Evolutionary conservation across 2,888 invertebrate genomes (phyloP), one percentile per base, ranked within the genome.

Genomic region (Rhingia campestris): DNA sequence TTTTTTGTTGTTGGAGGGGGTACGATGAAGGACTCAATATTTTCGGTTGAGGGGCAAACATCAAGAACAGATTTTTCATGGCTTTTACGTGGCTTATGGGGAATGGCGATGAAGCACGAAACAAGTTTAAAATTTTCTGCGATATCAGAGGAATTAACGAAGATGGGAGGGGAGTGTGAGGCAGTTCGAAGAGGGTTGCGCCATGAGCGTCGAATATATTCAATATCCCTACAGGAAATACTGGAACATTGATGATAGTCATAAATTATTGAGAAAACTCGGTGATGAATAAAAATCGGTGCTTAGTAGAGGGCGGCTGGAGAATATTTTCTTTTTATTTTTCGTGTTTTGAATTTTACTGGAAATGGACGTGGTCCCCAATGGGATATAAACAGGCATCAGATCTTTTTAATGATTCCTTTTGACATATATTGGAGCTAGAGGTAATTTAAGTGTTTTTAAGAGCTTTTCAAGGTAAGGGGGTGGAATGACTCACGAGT

Each of bases 21-120:
- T 10, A 39, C n/a, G n/a, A 14, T n/a, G 54, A 45, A 67, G 45
- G n/a, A 56, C 37, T 2, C 32, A n/a, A 43, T 54, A 56, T 63
- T 53, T 9, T 7, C 3, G 3, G 37, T 4, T 4, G 33, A 39
- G 56, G 39, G 63, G 37, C 45, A n/a, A 41, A 58, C 74, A 74
- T 66, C 64, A 51, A 53, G 75, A 75, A 75, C 75, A 75, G 75
- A 75, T 53, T 75, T 67, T 67, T 67, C 58, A 67, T 59, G 67
- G 67, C 35, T 53, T 59, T 75, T 61, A 53, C 53, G 67, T 45
- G 67, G 67, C 58, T 66, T 39, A 64, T 33, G 39, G 54, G 47
- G 61, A 10, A 10, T 56, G 33, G 37, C 54, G 43, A 37, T 12
- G 59, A 53, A 33, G 37, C 49, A 37, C 37, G 47, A 58, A 72